Evolutionary conservation across 2,113 vertebrate species (phyloP).

Genomic region (Melanerpes aurifrons): DNA sequence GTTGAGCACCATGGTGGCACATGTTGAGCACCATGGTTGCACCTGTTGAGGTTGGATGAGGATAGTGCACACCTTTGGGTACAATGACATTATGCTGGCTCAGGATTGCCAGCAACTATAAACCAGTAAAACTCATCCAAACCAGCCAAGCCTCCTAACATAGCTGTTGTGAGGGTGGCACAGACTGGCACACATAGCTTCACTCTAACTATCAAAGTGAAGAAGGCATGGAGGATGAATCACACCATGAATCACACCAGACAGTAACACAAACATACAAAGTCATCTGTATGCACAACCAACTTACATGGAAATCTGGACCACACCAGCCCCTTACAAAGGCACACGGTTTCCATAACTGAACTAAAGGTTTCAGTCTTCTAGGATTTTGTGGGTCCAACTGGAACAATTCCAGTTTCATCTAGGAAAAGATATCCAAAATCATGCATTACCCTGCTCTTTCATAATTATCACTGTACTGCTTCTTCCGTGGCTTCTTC

Average conservation of each 20-base stretch:
- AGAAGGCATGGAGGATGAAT: background rate
- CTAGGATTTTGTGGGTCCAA: background rate
- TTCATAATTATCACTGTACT: background rate
- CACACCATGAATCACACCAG: background rate
- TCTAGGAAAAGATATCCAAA: background rate
- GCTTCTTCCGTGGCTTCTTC: background rate
- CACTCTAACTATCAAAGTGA: background rate
- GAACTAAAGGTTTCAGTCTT: background rate
- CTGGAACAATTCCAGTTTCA: background rate
- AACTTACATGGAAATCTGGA: background rate
- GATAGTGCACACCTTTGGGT: background rate
- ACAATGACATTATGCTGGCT: background rate
- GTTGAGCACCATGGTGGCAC: background rate
- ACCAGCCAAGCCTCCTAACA: background rate
- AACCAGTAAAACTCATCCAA: background rate
- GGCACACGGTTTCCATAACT: background rate
- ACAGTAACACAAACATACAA: background rate
- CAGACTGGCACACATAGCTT: background rate
- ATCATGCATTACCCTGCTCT: background rate
- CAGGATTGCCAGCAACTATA: background rate
- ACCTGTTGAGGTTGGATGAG: background rate
- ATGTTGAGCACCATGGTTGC: too few species aligned
- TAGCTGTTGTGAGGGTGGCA: background rate
- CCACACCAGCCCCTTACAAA: background rate
- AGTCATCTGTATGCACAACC: background rate